phyloP scores from a whole-genome alignment of 2,888 invertebrate genomes.

The Parapristionchus giblindavisi region DNA sequence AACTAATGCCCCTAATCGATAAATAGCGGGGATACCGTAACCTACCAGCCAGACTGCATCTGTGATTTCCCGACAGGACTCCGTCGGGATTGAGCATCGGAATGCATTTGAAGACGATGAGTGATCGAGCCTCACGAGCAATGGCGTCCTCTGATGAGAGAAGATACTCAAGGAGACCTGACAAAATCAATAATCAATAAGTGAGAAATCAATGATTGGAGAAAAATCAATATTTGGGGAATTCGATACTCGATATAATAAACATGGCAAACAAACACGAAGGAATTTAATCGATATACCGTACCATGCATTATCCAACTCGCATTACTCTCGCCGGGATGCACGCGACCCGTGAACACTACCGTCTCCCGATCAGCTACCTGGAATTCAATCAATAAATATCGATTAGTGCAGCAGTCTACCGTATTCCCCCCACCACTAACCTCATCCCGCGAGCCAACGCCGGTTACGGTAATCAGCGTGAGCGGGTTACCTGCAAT shows the following conservation, averaged over 20 bases:
- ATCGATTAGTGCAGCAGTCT: too few species aligned
- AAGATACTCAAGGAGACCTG: conserved; percentile 50
- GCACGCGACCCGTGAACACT: conserved; percentile 82
- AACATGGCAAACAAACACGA: too few species aligned
- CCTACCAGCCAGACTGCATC: conserved; percentile 36
- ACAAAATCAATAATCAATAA: too few species aligned
- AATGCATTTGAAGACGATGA: conserved; percentile 84
- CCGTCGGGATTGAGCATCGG: conserved; percentile 90
- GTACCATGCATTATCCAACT: conserved; percentile 86
- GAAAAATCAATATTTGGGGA: too few species aligned
- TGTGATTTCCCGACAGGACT: conserved; percentile 80
- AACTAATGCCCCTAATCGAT: background rate
- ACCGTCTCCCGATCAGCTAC: conserved; percentile 70
- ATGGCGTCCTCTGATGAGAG: conserved; percentile 74
- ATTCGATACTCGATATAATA: background rate
- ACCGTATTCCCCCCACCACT: too few species aligned
- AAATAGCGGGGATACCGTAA: background rate
- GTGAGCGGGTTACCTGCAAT: conserved; percentile 81
- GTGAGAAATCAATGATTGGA: too few species aligned
- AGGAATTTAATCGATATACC: too few species aligned
- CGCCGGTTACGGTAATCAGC: conserved; percentile 79
- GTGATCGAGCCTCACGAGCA: conserved; percentile 75
- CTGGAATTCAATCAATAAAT: too few species aligned
- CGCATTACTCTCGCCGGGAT: conserved; percentile 87
- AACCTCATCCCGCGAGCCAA: conserved; percentile 56